Conservation (phyloP, 1,140 invertebrate genomes). For the Liolophura sinensis region DNA sequence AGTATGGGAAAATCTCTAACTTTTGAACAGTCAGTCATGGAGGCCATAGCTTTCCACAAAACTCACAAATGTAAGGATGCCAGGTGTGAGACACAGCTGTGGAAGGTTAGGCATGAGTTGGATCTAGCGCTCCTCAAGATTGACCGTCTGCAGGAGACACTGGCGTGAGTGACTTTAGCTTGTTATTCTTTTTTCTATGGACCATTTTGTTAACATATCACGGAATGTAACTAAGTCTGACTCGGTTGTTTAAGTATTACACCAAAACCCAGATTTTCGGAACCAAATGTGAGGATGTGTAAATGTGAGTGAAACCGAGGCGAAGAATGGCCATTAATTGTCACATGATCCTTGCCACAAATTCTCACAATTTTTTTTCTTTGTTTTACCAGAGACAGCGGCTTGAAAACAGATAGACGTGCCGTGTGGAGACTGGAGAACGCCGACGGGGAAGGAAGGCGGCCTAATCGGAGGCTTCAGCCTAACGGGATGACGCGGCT, state of each 20-base stretch:
- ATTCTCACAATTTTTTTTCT: too few species aligned
- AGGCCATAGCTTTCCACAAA: conserved; percentile 71
- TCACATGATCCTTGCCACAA: too few species aligned
- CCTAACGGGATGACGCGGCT: neutral
- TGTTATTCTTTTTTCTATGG: too few species aligned
- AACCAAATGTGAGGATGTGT: neutral
- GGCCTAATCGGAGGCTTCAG: neutral
- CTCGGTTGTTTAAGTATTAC: neutral
- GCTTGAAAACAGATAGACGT: too few species aligned
- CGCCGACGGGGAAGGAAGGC: neutral
- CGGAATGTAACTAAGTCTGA: neutral
- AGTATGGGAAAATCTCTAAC: conserved; percentile 82
- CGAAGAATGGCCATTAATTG: neutral
- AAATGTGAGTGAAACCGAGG: neutral
- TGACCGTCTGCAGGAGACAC: conserved; percentile 75
- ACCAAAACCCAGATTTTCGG: neutral
- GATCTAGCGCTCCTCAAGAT: conserved; percentile 82
- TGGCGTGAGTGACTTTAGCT: conserved; percentile 34
- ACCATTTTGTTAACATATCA: too few species aligned
- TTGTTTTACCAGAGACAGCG: too few species aligned
- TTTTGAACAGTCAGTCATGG: conserved; percentile 85
- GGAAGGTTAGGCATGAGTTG: conserved; percentile 87
- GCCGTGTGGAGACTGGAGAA: neutral
- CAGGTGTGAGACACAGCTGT: conserved; percentile 68
- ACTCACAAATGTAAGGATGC: conserved; percentile 76